Evolutionary conservation across 2,888 invertebrate species (phyloP).

Genomic region (Saturnia japonica): DNA sequence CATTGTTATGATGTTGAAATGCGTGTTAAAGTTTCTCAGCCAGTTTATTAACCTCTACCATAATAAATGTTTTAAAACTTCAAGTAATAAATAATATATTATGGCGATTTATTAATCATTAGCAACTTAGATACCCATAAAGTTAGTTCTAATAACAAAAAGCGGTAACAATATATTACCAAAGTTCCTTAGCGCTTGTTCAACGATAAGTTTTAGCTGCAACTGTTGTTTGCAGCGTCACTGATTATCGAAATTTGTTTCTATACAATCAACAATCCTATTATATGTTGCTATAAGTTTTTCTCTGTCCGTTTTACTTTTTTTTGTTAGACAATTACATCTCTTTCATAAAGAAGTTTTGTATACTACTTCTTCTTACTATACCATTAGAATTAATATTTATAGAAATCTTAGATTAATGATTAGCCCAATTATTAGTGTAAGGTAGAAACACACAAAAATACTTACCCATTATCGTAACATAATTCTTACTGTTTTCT

Average conservation of each 20-base stretch:
- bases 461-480: no score
- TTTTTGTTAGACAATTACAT: not conserved
- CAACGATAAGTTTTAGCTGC: not conserved
- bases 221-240: not conserved
- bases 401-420: no score
- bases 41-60: not conserved
- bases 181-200: conserved; percentile 3
- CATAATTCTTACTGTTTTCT: no score
- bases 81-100: no score
- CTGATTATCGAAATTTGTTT: not conserved
- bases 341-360: not conserved
- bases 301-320: not conserved
- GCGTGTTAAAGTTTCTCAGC: not conserved
- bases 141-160: not conserved
- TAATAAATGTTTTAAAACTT: not conserved
- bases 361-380: no score
- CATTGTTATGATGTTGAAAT: not conserved
- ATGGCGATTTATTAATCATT: not conserved
- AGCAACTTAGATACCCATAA: not conserved
- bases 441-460: no score
- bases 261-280: not conserved
- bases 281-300: not conserved
- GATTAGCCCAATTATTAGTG: no score
- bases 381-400: no score
- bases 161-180: conserved; percentile 5